These are phyloP conservation scores for Amphiprion ocellaris DNA, from an alignment of 2,113 vertebrate genomes.

Conservation along the genomic window DNA sequence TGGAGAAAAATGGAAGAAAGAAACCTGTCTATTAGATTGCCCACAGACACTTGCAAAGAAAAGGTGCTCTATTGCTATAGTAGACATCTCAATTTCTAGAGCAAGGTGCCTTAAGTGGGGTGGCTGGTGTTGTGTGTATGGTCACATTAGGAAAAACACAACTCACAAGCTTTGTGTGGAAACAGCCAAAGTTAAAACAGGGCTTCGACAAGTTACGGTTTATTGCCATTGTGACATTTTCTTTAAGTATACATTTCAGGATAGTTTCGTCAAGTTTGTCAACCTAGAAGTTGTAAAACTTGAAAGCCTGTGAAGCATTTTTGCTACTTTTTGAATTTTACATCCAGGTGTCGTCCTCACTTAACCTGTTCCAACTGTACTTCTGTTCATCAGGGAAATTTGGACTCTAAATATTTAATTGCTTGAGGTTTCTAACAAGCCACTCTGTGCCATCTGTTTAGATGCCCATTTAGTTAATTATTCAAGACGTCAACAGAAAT, in stretches of 20 bases:
- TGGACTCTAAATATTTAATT: conserved; percentile 63
- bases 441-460: conserved; percentile 69
- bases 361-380: conserved; percentile 13
- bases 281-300: not conserved
- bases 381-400: conserved; percentile 34
- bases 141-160: not conserved
- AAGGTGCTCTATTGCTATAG: too few relatives aligned
- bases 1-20: too few relatives aligned
- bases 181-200: too few relatives aligned
- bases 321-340: not conserved
- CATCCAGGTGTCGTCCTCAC: conserved; percentile 16
- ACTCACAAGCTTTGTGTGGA: not conserved
- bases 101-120: too few relatives aligned
- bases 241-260: not conserved
- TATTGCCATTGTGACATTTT: not conserved
- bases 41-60: too few relatives aligned
- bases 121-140: not conserved
- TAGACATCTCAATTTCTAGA: not conserved
- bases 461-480: conserved; percentile 69
- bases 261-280: not conserved
- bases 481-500: conserved; percentile 63
- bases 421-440: conserved; percentile 48
- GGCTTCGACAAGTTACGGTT: not conserved
- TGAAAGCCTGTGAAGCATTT: not conserved
- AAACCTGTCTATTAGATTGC: too few relatives aligned